Evolutionary conservation across 2,113 vertebrate species (phyloP).

Genomic region (Silurus asotus): DNA sequence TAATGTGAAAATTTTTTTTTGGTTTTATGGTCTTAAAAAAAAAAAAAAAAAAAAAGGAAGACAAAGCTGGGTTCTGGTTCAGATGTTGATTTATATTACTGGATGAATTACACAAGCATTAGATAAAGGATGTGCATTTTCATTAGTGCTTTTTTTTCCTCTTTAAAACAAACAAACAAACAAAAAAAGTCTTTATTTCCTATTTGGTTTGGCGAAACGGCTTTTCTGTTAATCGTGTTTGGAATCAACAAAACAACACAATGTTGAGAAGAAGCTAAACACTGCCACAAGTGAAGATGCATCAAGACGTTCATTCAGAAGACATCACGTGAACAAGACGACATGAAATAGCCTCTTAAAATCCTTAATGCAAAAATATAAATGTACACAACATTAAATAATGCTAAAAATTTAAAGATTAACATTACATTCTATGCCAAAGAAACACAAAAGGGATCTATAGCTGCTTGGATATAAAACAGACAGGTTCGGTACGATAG

Average conservation of each 20-base stretch:
- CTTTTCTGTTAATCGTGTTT: neutral
- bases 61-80: constrained; percentile 2
- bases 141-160: constrained; percentile 38
- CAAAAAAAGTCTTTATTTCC: neutral
- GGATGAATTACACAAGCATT: constrained; percentile 39
- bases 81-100: constrained; percentile 53
- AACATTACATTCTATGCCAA: constrained; percentile 58
- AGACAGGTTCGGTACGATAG: constrained; percentile 59
- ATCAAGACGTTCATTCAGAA: neutral
- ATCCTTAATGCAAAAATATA: constrained; percentile 58
- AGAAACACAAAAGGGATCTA: constrained; percentile 60
- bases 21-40: neutral
- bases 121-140: constrained; percentile 57
- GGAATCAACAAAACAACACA: neutral
- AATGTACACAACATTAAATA: constrained; percentile 65
- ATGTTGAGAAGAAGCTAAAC: neutral
- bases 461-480: constrained; percentile 66
- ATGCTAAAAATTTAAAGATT: constrained; percentile 63
- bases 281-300: neutral
- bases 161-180: no score
- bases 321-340: neutral
- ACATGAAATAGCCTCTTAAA: constrained; percentile 42
- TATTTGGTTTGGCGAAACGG: neutral
- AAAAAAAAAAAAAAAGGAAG: constrained; percentile 13
- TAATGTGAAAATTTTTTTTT: constrained; percentile 31